These are phyloP conservation scores for Actenoides hombroni DNA, from an alignment of 2,113 vertebrate genomes.

Conservation along the genomic window DNA sequence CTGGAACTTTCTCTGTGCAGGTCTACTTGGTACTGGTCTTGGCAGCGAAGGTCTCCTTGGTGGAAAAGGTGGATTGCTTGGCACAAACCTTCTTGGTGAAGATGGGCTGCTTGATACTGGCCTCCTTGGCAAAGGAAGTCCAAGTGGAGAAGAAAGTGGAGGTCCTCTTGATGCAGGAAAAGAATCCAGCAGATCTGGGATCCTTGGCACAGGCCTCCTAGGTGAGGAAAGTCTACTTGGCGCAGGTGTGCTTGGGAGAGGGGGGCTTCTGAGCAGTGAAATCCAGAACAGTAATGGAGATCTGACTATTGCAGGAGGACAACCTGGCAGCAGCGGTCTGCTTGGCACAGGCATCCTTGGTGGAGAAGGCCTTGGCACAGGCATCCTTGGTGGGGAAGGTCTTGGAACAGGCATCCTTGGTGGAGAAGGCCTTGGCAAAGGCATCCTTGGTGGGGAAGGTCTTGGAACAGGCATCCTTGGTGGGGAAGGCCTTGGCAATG, in stretches of 20 bases:
- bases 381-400: neutral
- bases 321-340: neutral
- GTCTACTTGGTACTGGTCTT: neutral
- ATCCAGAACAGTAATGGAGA: neutral
- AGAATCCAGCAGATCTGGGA: neutral
- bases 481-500: neutral
- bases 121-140: neutral
- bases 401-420: neutral
- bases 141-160: neutral
- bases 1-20: neutral
- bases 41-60: neutral
- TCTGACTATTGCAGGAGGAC: conserved; percentile 16
- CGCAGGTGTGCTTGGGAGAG: neutral
- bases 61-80: neutral
- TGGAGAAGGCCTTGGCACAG: neutral
- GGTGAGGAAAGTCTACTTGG: neutral
- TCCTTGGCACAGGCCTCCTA: conserved; percentile 13
- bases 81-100: neutral
- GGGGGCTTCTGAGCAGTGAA: neutral
- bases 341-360: neutral
- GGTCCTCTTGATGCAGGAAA: neutral
- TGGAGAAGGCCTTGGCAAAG: neutral
- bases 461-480: neutral
- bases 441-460: neutral
- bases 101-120: neutral